Evolutionary conservation across 2,888 invertebrate species (phyloP).

Genomic region (Herminia tarsipennalis): DNA sequence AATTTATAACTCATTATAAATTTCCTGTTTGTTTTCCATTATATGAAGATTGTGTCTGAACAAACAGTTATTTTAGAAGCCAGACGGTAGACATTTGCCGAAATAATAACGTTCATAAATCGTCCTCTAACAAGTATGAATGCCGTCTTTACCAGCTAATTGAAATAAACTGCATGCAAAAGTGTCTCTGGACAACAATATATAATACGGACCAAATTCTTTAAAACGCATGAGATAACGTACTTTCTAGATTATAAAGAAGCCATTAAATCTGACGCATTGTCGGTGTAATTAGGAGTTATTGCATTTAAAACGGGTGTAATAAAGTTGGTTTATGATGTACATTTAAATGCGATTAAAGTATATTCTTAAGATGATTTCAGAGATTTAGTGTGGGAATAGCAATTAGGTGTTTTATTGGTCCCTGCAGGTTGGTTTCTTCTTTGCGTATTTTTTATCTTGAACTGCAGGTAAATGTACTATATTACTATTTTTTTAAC

Average conservation of each 20-base stretch:
- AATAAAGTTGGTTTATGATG: constrained; percentile 34
- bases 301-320: constrained; percentile 46
- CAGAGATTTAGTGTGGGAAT: constrained; percentile 19
- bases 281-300: constrained; percentile 51
- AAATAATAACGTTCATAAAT: constrained; percentile 63
- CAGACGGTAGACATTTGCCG: constrained; percentile 44
- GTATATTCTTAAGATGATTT: constrained; percentile 8
- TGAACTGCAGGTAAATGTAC: too few species aligned
- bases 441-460: too few species aligned
- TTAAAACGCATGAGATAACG: constrained; percentile 33
- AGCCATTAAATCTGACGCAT: constrained; percentile 41
- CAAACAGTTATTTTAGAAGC: constrained; percentile 42
- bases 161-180: constrained; percentile 64
- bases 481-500: too few species aligned
- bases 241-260: constrained; percentile 34
- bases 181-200: constrained; percentile 25
- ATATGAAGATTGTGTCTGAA: constrained; percentile 11
- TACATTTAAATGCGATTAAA: constrained; percentile 13
- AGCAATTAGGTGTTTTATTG: neutral
- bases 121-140: constrained; percentile 47
- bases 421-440: neutral
- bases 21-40: constrained; percentile 16
- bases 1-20: constrained; percentile 9
- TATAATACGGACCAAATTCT: constrained; percentile 16
- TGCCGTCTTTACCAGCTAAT: constrained; percentile 56